Evolutionary conservation across 2,797 vertebrate species (phyloP), one percentile per base, ranked within the genome.

Genomic region (Acestrorhynchus altus): DNA sequence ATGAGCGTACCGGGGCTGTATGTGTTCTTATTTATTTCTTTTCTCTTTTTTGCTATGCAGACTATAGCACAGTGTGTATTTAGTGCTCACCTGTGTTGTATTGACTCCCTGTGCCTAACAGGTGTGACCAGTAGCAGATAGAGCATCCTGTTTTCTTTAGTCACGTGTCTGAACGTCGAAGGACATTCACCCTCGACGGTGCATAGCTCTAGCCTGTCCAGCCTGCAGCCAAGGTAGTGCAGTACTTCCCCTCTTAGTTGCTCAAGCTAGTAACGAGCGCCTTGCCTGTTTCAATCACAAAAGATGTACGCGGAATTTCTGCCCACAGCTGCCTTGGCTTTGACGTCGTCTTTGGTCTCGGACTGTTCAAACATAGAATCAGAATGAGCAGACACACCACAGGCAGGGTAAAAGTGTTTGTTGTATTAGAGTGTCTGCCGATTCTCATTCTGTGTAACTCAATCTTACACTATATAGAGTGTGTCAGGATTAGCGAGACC

Each of bases 41-140:
- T 74, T 77, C 80, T 81, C 26, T 81, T 71, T 86, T 89, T 92
- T 88, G 88, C 89, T 90, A 89, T 91, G 90, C 92, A 90, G 88
- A 85, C 84, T 91, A 89, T 89, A 82, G 83, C 87, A 81, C 88
- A 65, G 89, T 78, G 82, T 74, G 82, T 82, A 70, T 74, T 67
- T 81, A 86, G 84, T 66, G 46, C 80, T 77, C 80, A 82, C 77
- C 86, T 90, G 90, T 89, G 86, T 86, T 80, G 86, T 90, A 91
- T 85, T 54, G 67, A 78, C 71, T 81, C 74, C 59, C 82, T 84
- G 80, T 81, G 79, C 77, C 83, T 81, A 63, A 77, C 83, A 81
- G 74, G 83, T 79, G 76, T 79, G 78, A 81, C 72, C 72, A 68
- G 81, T 84, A 84, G 83, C 85, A 86, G 60, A 83, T 79, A 79